A percentile compares a stretch with the other conserved stretches of the same genome.
phyloP scores from a whole-genome alignment of 2,888 invertebrate genomes.

The Aquatica leii region DNA sequence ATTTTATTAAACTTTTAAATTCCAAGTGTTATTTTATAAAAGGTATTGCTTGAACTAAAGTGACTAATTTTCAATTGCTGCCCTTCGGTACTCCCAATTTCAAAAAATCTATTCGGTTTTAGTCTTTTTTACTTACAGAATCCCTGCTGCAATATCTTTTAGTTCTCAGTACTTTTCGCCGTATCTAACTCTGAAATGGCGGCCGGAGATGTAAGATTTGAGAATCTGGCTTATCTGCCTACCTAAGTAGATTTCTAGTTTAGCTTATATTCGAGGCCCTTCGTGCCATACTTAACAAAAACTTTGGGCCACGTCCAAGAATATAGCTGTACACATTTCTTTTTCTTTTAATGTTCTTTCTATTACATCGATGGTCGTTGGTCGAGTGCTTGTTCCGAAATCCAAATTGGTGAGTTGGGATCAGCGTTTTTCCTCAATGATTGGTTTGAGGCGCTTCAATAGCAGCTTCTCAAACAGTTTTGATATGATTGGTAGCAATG shows the following conservation, averaged over 20 bases:
- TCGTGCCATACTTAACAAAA: constrained; percentile 27
- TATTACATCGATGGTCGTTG: constrained; percentile 33
- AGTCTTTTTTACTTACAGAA: constrained; percentile 27
- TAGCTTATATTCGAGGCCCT: constrained; percentile 30
- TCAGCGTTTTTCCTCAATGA: constrained; percentile 33
- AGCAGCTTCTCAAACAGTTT: constrained; percentile 12
- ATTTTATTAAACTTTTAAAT: too few species aligned
- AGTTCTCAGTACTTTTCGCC: constrained; percentile 14
- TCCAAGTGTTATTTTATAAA: too few species aligned
- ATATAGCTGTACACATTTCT: constrained; percentile 34
- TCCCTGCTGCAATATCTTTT: constrained; percentile 29
- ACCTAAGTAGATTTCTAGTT: constrained; percentile 21
- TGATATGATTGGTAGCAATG: too few species aligned
- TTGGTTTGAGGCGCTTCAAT: constrained; percentile 30
- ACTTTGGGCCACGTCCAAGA: constrained; percentile 35
- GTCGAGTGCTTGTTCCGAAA: constrained; percentile 39
- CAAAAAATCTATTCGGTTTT: too few species aligned
- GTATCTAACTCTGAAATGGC: constrained; percentile 24
- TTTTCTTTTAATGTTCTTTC: constrained; percentile 26
- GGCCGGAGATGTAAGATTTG: constrained; percentile 21
- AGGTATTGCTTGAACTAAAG: too few species aligned
- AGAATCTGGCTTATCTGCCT: constrained; percentile 13
- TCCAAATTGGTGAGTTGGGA: constrained; percentile 42
- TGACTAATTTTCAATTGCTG: too few species aligned
- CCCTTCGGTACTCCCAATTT: too few species aligned